Percentiles rank a stretch among this genome's conserved stretches.
Evolutionary conservation across 2,797 vertebrate genomes (phyloP).

Genomic region (Centroberyx gerrardi): DNA sequence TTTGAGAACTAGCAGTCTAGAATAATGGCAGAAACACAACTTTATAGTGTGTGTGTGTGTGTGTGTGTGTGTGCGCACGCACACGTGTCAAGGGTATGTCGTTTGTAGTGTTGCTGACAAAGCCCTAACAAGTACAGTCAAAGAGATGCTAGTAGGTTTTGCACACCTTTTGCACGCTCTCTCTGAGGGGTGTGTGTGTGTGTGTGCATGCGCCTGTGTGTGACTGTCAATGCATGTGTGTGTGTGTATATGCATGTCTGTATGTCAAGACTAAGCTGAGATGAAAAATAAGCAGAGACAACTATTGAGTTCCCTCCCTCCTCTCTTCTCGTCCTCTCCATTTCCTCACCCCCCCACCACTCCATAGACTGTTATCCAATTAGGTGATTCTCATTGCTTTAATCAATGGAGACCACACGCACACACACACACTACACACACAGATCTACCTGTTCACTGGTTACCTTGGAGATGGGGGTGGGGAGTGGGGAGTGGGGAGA

Average conservation of each 20-base stretch:
- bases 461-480: conserved; percentile 54
- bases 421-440: conserved; percentile 6
- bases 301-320: conserved; percentile 60
- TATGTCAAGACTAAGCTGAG: conserved; percentile 52
- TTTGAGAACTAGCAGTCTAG: too few relatives aligned
- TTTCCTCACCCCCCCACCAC: conserved; percentile 47
- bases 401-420: conserved; percentile 70
- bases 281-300: conserved; percentile 73
- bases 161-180: too few relatives aligned
- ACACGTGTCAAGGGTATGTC: too few relatives aligned
- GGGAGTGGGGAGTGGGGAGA: background rate
- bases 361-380: conserved; percentile 72
- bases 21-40: too few relatives aligned
- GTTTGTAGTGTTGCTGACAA: too few relatives aligned
- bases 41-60: too few relatives aligned
- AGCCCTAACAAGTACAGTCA: background rate
- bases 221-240: background rate
- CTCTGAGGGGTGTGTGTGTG: too few relatives aligned
- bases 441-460: conserved; percentile 14
- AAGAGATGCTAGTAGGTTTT: background rate
- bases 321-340: conserved; percentile 41
- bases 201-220: background rate
- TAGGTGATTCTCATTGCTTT: conserved; percentile 69
- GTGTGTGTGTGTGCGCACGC: too few relatives aligned
- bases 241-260: background rate